Evolutionary conservation across 2,797 vertebrate genomes (phyloP).

Genomic region (Triplophysa yarkandensis): DNA sequence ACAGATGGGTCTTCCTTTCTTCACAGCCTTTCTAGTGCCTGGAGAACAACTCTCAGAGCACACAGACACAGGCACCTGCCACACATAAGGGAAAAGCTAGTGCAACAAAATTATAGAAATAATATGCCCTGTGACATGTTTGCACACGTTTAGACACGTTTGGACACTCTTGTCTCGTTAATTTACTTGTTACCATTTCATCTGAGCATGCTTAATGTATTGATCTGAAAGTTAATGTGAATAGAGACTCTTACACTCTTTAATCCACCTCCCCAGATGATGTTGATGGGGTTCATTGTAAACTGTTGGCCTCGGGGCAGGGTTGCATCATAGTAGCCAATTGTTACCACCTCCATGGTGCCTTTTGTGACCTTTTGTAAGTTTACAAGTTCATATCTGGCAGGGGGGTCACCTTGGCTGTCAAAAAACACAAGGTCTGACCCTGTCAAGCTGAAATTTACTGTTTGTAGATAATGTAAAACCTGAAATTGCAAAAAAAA

Average conservation of each 20-base stretch:
- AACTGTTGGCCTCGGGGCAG: conserved; percentile 49
- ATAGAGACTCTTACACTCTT: conserved; percentile 44
- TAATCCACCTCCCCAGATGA: conserved; percentile 58
- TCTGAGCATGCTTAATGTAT: conserved; percentile 3
- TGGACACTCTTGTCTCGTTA: conserved; percentile 37
- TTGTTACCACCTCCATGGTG: conserved; percentile 50
- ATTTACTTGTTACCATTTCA: conserved; percentile 23
- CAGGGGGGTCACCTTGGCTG: conserved; percentile 55
- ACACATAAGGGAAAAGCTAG: conserved; percentile 38
- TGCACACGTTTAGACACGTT: conserved; percentile 50
- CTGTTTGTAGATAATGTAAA: conserved; percentile 63
- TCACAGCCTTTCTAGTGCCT: conserved; percentile 50
- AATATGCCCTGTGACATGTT: conserved; percentile 49
- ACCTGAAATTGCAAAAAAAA: conserved; percentile 51
- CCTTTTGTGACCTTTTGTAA: conserved; percentile 54
- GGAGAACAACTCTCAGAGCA: conserved; percentile 54
- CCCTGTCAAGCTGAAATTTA: conserved; percentile 61
- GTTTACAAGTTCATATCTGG: conserved; percentile 61
- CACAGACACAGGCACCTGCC: conserved; percentile 56
- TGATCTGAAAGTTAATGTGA: conserved; percentile 19
- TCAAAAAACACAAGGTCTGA: conserved; percentile 61
- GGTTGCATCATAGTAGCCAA: conserved; percentile 63
- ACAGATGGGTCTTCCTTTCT: conserved; percentile 55
- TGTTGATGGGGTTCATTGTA: conserved; percentile 49
- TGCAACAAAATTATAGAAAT: conserved; percentile 38